Percentiles rank a stretch among this genome's conserved stretches.
Evolutionary conservation across 2,797 vertebrate species (phyloP).

Genomic region (Takifugu ocellatus): DNA sequence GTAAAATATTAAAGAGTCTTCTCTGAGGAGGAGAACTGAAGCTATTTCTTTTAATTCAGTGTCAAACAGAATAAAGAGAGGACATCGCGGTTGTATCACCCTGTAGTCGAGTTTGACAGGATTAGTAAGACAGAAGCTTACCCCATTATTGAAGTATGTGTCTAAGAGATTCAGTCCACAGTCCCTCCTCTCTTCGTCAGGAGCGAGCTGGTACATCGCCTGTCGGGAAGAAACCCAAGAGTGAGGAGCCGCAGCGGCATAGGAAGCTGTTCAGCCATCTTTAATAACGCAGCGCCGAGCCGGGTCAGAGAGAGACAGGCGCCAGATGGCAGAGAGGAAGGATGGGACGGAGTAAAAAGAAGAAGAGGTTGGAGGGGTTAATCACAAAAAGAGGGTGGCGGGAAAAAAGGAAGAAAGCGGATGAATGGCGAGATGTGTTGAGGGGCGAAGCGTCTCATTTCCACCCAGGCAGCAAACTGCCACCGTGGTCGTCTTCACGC

Average conservation of each 20-base stretch:
- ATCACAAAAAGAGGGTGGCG: neutral
- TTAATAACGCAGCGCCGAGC: conserved; percentile 42
- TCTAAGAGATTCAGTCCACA: conserved; percentile 83
- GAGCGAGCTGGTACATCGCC: conserved; percentile 87
- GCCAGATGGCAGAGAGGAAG: conserved; percentile 7
- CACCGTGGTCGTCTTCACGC: conserved; percentile 15
- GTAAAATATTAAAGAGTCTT: too few relatives aligned
- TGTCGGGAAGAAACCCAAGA: conserved; percentile 45
- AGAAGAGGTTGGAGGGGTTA: neutral
- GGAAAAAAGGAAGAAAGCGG: conserved; percentile 8
- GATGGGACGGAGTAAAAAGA: neutral
- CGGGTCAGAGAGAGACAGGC: conserved; percentile 29
- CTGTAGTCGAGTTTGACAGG: too few relatives aligned
- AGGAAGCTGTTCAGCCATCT: conserved; percentile 32
- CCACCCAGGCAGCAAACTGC: conserved; percentile 12
- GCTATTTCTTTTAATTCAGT: too few relatives aligned
- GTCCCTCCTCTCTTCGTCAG: conserved; percentile 85
- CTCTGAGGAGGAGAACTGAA: too few relatives aligned
- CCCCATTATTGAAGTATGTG: conserved; percentile 87
- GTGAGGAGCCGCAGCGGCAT: conserved; percentile 18
- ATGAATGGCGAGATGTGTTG: conserved; percentile 1
- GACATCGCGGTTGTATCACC: too few relatives aligned
- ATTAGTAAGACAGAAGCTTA: conserved; percentile 48
- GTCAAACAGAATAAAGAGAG: too few relatives aligned
- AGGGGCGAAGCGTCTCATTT: conserved; percentile 6